Base-by-base conservation (phyloP, 2,113 vertebrate species). In the Reinhardtius hippoglossoides region DNA sequence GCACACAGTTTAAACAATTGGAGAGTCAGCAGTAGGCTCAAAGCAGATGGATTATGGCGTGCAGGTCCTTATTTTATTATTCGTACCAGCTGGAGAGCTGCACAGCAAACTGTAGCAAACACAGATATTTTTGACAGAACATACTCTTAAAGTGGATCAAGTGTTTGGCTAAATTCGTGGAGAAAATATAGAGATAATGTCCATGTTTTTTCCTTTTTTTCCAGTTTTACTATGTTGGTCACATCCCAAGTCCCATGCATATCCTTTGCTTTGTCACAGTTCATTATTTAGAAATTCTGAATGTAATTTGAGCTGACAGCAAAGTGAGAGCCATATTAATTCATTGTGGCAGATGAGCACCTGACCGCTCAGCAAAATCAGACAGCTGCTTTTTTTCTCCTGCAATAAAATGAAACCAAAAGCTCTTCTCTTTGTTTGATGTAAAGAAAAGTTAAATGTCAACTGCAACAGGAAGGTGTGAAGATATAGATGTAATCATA, bases 271-370 rank as follows among this genome's bases (percentile, higher is more conserved):
- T 74, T 61, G 71, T 64, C 69, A 63, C 40, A 70, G 50, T 73
- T 70, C 74, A 76, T 78, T 58, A 77, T 73, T 71, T 23, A 20
- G 61, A 67, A 48, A 27, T 60, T 76, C 40, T 23, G 55, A 48
- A 46, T 42, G 48, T 84, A 57, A 86, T 84, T 68, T 46, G 26
- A 84, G 55, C 16, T 74, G 78, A 88, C 78, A 76, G 72, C 48
- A 31, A 66, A 60, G 61, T 26, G 48, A 81, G 66, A 61, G 31
- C 37, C 68, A 57, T 54, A 54, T 71, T 77, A 76, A 86, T 83
- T 84, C 50, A 71, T 48, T 64, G 54, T 73, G 75, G 66, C 84
- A 71, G 75, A 74, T 9, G 46, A 71, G 66, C 68, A 86, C 50
- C 71, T 85, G 35, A 2, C 61, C 71, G 42, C 65, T 8, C 9